Evolutionary conservation across 2,113 vertebrate species (phyloP).

Genomic region (Haemorhous mexicanus): DNA sequence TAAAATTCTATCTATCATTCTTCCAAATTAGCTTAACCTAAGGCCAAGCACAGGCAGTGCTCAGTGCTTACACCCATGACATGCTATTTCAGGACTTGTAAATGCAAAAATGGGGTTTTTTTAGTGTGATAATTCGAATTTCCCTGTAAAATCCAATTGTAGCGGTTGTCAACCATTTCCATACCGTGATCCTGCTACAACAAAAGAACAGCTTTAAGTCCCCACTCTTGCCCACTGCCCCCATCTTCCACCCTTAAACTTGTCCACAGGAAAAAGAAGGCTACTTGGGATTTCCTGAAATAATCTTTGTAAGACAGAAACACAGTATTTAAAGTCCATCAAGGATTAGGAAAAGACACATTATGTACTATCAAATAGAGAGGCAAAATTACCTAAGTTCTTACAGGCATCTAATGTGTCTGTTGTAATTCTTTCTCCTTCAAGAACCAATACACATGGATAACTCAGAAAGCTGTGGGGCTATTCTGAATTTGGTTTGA

Average conservation of each 20-base stretch:
- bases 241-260: background rate
- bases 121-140: conserved; percentile 11
- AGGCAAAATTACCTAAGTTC: background rate
- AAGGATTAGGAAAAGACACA: background rate
- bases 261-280: background rate
- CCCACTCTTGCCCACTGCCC: background rate
- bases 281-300: background rate
- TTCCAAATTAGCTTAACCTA: conserved; percentile 55
- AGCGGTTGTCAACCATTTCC: conserved; percentile 12
- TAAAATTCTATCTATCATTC: conserved; percentile 48
- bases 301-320: background rate
- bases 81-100: conserved; percentile 22
- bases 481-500: background rate
- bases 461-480: background rate
- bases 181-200: background rate
- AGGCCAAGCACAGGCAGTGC: conserved; percentile 39
- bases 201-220: background rate
- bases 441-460: background rate
- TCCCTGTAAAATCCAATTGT: conserved; percentile 35
- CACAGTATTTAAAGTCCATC: background rate
- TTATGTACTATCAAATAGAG: background rate
- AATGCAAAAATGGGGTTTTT: conserved; percentile 13
- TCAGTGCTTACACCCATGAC: conserved; percentile 6
- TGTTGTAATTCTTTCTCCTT: background rate
- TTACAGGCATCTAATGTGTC: background rate